Base-by-base conservation (phyloP, 2,113 vertebrate species). In the Salminus brasiliensis region DNA sequence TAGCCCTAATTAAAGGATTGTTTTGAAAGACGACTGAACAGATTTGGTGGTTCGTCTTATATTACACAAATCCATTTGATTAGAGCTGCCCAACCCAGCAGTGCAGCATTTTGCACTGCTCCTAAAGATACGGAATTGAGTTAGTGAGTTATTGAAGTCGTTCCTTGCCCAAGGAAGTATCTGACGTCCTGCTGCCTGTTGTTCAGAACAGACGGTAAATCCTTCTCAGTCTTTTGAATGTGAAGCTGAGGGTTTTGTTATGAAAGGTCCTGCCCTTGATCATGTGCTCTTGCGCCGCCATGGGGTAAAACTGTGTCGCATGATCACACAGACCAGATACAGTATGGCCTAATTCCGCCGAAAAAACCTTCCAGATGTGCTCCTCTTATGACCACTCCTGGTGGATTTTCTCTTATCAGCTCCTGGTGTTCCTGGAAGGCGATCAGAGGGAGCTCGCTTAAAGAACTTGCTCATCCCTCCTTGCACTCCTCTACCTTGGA, bases 381-480 rank as follows among this genome's bases (percentile, higher is more conserved):
- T 49, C 27, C 60, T 34, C 15, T 11, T 39, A 47, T 12, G 25
- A 18, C 72, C 43, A 32, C 36, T 70, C 53, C 4, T 18, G 15
- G 21, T n/a, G 27, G 53, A 34, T 21, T 21, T 34, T 41, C n/a
- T 47, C 16, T 57, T 43, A 47, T 75, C 73, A 63, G 53, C 34
- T 32, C 39, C 45, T 80, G 27, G n/a, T 41, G 32, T 47, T 53
- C 41, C 60, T 74, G 65, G 75, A 81, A 63, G 45, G 34, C 27
- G 74, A 73, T 72, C 34, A 72, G 52, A 68, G 76, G 78, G 34
- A 47, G 47, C 43, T 29, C 69, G 71, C 5, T 72, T 76, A 25
- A 81, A 52, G 43, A 30, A 21, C 63, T 45, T 34, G 25, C 53
- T 73, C 36, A 73, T 60, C 63, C 67, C 34, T 41, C 43, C 29